phyloP scores from a whole-genome alignment of 2,113 vertebrate species.

The Heterochromis multidens region DNA sequence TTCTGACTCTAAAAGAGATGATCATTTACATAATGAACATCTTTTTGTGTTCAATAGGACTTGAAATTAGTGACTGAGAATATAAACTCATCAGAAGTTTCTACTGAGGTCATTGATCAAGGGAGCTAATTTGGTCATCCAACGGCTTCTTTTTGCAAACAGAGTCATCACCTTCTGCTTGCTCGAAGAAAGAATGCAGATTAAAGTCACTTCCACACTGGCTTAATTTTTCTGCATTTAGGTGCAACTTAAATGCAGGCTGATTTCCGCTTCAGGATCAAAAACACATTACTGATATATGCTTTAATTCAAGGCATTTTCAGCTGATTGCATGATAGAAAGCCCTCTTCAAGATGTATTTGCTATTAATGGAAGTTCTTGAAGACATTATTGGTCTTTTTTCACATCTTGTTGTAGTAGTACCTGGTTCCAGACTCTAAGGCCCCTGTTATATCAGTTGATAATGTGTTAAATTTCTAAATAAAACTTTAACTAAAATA shows the following conservation, averaged over 20 bases:
- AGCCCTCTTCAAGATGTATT: too few species aligned
- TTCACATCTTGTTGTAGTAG: too few species aligned
- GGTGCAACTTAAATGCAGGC: too few species aligned
- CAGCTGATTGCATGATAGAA: too few species aligned
- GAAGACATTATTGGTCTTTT: too few species aligned
- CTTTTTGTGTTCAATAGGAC: neutral
- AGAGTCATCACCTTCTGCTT: neutral
- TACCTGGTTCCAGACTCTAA: neutral
- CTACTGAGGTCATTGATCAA: neutral
- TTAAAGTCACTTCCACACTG: neutral
- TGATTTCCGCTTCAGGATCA: too few species aligned
- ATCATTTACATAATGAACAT: neutral
- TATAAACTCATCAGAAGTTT: neutral
- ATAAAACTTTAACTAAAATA: neutral
- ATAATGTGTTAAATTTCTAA: neutral
- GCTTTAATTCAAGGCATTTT: too few species aligned
- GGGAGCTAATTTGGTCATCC: neutral
- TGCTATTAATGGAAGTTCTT: too few species aligned
- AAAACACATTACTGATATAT: too few species aligned
- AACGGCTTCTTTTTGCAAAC: rapidly evolving
- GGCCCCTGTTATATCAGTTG: neutral
- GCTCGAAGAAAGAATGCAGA: neutral
- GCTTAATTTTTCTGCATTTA: too few species aligned
- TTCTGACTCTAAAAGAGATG: neutral
- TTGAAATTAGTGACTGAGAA: neutral